Evolutionary conservation across 2,113 vertebrate genomes (phyloP).

Genomic region (Myotis brandtii): DNA sequence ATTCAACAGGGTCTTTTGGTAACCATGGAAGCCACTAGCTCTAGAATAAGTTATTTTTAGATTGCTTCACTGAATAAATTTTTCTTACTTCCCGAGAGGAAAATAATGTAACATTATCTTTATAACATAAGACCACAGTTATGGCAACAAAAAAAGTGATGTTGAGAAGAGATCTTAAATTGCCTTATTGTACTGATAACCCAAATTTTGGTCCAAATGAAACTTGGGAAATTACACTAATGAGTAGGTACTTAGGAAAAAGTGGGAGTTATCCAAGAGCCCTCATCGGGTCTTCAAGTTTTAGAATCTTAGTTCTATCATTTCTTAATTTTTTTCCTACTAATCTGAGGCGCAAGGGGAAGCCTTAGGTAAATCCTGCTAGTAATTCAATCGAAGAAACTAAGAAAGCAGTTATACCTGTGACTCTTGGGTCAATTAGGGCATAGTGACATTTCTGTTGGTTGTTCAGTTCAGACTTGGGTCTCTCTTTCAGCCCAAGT

Average conservation of each 20-base stretch:
- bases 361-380: neutral
- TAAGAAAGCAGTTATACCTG: neutral
- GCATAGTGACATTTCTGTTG: neutral
- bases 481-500: neutral
- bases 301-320: neutral
- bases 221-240: constrained; percentile 1
- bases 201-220: neutral
- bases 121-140: constrained; percentile 54
- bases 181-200: neutral
- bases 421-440: neutral
- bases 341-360: neutral
- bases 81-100: constrained; percentile 75
- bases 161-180: neutral
- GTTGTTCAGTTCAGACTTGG: neutral
- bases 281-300: neutral
- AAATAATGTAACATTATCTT: constrained; percentile 54
- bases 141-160: constrained; percentile 20
- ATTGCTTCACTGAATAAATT: constrained; percentile 68
- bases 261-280: neutral
- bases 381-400: neutral
- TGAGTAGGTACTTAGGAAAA: neutral
- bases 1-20: constrained; percentile 67
- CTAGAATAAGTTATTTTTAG: constrained; percentile 77
- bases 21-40: constrained; percentile 69
- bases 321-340: neutral